Conservation (phyloP, 2,797 vertebrate species). For the Chelonia mydas region DNA sequence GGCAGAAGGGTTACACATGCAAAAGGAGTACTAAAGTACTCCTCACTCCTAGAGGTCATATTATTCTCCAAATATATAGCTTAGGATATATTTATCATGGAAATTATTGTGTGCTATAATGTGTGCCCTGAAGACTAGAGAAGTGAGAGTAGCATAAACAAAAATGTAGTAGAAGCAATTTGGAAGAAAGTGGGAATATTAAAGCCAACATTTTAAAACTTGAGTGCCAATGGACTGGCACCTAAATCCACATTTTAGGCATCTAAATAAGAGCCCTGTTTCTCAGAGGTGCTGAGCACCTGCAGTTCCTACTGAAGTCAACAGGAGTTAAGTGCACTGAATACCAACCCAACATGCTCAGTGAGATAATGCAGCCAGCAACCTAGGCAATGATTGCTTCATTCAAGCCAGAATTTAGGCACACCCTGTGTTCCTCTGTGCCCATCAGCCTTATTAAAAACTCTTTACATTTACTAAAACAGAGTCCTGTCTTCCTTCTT, state of each 20-base stretch:
- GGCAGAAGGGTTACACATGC: too few relatives aligned
- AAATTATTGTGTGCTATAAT: background rate
- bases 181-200: too few relatives aligned
- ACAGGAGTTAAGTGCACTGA: background rate
- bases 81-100: background rate
- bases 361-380: background rate
- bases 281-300: background rate
- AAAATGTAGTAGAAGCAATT: background rate
- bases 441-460: background rate
- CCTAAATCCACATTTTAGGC: background rate
- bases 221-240: background rate
- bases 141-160: background rate
- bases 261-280: background rate
- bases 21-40: too few relatives aligned
- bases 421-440: background rate
- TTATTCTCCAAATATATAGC: background rate
- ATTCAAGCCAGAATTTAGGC: background rate
- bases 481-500: background rate
- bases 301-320: too few relatives aligned
- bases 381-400: background rate
- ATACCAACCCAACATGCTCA: background rate
- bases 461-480: background rate
- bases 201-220: background rate
- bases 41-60: background rate
- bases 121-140: rapidly evolving